Percentiles rank a stretch among this genome's conserved stretches.
Conservation (phyloP, 2,888 invertebrate species). For the Brenthis hecate region DNA sequence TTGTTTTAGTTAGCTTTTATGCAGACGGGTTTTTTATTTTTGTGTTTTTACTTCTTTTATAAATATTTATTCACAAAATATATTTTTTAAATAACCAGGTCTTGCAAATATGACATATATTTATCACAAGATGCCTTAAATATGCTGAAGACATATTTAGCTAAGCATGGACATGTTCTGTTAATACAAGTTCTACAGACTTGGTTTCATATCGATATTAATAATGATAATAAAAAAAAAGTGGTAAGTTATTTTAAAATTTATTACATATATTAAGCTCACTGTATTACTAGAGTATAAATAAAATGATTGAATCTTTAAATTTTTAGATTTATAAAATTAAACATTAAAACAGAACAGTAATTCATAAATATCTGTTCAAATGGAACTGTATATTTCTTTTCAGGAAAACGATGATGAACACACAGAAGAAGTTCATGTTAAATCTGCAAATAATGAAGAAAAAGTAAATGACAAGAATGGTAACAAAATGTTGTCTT, state of each 20-base stretch:
- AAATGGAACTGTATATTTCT: slow-evolving; percentile 6
- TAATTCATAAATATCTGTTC: too few relatives aligned
- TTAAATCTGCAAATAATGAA: slow-evolving; percentile 52
- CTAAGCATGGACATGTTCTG: slow-evolving; percentile 86
- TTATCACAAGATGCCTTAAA: slow-evolving; percentile 85
- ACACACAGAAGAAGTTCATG: slow-evolving; percentile 62
- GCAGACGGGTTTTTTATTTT: too few relatives aligned
- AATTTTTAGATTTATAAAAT: too few relatives aligned
- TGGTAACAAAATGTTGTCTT: slow-evolving; percentile 50
- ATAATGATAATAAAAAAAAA: slow-evolving; percentile 70
- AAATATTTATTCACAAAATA: neutral
- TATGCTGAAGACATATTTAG: slow-evolving; percentile 84
- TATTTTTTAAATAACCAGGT: slow-evolving; percentile 61
- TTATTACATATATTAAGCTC: too few relatives aligned
- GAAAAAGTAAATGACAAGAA: slow-evolving; percentile 56
- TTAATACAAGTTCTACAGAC: slow-evolving; percentile 85
- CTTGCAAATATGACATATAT: slow-evolving; percentile 87
- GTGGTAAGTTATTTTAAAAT: slow-evolving; percentile 53
- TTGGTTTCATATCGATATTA: slow-evolving; percentile 84
- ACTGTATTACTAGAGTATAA: too few relatives aligned
- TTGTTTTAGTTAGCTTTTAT: too few relatives aligned
- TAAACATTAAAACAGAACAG: too few relatives aligned
- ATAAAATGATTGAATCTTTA: too few relatives aligned
- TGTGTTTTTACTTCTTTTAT: too few relatives aligned
- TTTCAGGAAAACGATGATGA: slow-evolving; percentile 72